Percentiles rank a stretch among this genome's conserved stretches.
These are phyloP conservation scores for Eristalinus sepulchralis DNA, from an alignment of 2,888 invertebrate species.

Conservation along the genomic window DNA sequence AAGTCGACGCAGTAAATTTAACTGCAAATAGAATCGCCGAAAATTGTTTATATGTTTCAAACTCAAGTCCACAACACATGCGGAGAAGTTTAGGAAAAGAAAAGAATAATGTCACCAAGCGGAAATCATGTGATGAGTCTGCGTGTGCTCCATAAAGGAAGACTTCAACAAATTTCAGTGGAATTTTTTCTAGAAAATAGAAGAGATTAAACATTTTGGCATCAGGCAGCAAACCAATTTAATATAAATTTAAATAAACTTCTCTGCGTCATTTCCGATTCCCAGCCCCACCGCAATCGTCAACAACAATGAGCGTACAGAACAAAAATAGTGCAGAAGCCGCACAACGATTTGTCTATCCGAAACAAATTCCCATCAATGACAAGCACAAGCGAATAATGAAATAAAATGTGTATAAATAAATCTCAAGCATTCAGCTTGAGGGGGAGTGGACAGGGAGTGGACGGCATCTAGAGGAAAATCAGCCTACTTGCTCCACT, in stretches of 20 bases:
- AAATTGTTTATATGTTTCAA: too few relatives aligned
- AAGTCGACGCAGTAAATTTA: too few relatives aligned
- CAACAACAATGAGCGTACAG: conserved; percentile 7
- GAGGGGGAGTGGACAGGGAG: background rate
- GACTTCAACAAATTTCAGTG: background rate
- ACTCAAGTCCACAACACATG: too few relatives aligned
- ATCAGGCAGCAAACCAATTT: conserved; percentile 10
- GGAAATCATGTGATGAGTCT: too few relatives aligned
- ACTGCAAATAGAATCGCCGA: too few relatives aligned
- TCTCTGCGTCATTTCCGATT: conserved; percentile 59
- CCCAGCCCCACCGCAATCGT: background rate
- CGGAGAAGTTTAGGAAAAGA: too few relatives aligned
- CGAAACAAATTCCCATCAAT: conserved; percentile 23
- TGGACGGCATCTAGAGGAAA: conserved; percentile 10
- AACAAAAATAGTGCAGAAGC: conserved; percentile 22
- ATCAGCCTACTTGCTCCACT: background rate
- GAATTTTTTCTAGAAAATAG: background rate
- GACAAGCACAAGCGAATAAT: conserved; percentile 14
- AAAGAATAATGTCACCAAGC: too few relatives aligned
- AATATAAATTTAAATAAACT: conserved; percentile 11
- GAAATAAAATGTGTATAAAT: conserved; percentile 4
- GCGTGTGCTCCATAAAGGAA: too few relatives aligned
- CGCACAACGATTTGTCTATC: conserved; percentile 4
- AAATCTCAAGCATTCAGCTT: background rate
- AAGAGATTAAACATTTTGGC: conserved; percentile 44